Evolutionary conservation across 2,888 invertebrate genomes (phyloP), one percentile per base, ranked within the genome.

Genomic region (Zele albiditarsus): DNA sequence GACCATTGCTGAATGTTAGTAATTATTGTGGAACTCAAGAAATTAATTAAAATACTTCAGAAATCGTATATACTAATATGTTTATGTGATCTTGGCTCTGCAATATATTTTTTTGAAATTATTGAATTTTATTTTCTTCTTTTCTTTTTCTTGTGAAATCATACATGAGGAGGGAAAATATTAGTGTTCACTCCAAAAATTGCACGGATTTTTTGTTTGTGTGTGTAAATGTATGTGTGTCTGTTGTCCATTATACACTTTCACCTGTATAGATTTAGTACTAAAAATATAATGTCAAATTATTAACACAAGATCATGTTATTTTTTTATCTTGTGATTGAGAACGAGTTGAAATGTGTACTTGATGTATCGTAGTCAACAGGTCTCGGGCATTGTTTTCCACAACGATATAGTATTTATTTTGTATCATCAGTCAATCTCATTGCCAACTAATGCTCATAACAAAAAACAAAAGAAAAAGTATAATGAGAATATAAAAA

Each of bases 361-460:
- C 23, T 66, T 57, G 25, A 57, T 53, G 53, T 65, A 49, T 23
- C 65, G 81, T 84, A 81, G 86, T 87, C 85, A 81, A 82, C 83
- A 83, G 38, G 85, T 87, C 86, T 83, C 80, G 75, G 81, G 82
- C 79, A 28, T 28, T 77, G 77, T 74, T 80, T 82, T 76, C 75
- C 12, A 74, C 79, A 80, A 79, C 80, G 81, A 77, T 79, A 82
- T 85, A 58, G 57, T 82, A 72, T 74, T 66, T 75, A 83, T 80
- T 68, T 53, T 20, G 20, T 20, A 12, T 20, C 5, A 53, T 68
- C 28, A 62, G 76, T 80, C 74, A 60, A 75, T 46, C 79, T 81
- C 80, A 73, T 83, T 82, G 82, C 83, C 84, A 84, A 82, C 84
- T 85, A 82, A 80, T 77, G 77, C 78, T 78, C 38, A 58, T 67